Percentiles rank a stretch among this genome's conserved stretches.
Conservation (phyloP, 2,797 vertebrate species). For the Platyrinchus mystaceus region DNA sequence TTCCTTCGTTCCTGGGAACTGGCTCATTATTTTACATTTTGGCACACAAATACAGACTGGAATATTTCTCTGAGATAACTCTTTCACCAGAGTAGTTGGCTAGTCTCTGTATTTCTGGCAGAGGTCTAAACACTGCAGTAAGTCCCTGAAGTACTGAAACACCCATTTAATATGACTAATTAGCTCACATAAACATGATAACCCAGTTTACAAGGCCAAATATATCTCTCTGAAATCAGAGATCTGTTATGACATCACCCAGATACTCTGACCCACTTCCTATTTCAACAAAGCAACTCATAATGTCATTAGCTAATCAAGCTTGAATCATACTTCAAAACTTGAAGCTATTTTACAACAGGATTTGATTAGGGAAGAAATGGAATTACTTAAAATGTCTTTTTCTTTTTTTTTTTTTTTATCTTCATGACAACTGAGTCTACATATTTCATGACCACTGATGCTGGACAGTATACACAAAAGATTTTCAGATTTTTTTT, state of each 20-base stretch:
- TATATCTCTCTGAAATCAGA: neutral
- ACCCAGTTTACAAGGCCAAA: neutral
- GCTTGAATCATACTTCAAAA: neutral
- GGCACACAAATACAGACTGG: neutral
- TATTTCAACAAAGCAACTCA: neutral
- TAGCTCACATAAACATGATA: neutral
- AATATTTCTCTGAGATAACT: slow-evolving; percentile 11
- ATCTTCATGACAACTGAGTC: neutral
- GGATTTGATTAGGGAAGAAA: neutral
- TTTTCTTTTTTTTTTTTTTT: neutral
- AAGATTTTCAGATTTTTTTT: neutral
- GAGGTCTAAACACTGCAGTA: neutral
- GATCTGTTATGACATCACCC: neutral
- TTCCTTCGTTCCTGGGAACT: neutral
- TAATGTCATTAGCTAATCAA: neutral
- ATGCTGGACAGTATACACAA: neutral
- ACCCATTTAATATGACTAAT: neutral
- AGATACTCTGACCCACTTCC: neutral
- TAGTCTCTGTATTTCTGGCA: neutral
- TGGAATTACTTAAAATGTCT: neutral
- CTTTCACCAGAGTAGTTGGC: neutral
- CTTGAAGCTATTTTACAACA: neutral
- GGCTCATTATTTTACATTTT: slow-evolving; percentile 3
- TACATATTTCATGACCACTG: neutral
- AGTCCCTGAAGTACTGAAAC: neutral